Conservation (phyloP, 2,888 invertebrate genomes). For the Nebria salina region DNA sequence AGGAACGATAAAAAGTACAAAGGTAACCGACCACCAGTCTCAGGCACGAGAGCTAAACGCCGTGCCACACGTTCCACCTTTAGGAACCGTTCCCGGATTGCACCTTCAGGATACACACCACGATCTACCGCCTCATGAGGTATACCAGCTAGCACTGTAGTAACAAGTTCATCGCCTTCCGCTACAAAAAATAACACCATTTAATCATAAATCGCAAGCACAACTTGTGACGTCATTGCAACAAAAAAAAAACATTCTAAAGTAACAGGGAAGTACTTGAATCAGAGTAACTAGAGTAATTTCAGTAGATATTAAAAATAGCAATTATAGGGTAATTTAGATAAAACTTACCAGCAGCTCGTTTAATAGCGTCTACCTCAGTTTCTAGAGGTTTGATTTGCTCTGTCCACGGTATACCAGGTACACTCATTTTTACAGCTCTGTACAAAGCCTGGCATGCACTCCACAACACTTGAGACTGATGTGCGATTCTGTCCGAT, state of each 20-base stretch:
- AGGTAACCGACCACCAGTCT: constrained; percentile 85
- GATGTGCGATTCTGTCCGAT: constrained; percentile 77
- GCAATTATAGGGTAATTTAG: too few relatives aligned
- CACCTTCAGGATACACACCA: constrained; percentile 90
- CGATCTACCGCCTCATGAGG: constrained; percentile 78
- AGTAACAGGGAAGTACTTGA: too few relatives aligned
- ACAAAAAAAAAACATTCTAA: too few relatives aligned
- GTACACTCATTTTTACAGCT: constrained; percentile 74
- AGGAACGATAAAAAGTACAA: constrained; percentile 87
- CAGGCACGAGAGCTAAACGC: constrained; percentile 87
- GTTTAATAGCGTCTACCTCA: constrained; percentile 78
- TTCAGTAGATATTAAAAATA: too few relatives aligned
- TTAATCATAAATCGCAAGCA: too few relatives aligned
- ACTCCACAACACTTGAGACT: constrained; percentile 92
- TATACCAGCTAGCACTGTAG: constrained; percentile 79
- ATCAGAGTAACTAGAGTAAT: too few relatives aligned
- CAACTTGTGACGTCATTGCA: too few relatives aligned
- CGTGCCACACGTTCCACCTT: constrained; percentile 83
- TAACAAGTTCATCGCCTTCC: constrained; percentile 82
- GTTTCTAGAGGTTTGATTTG: constrained; percentile 71
- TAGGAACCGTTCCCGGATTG: constrained; percentile 84
- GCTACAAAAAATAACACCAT: constrained; percentile 60
- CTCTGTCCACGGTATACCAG: constrained; percentile 67
- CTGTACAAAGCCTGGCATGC: constrained; percentile 89
- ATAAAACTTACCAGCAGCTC: constrained; percentile 73